phyloP scores from a whole-genome alignment of 2,797 vertebrate genomes.

The Siniperca undulata region DNA sequence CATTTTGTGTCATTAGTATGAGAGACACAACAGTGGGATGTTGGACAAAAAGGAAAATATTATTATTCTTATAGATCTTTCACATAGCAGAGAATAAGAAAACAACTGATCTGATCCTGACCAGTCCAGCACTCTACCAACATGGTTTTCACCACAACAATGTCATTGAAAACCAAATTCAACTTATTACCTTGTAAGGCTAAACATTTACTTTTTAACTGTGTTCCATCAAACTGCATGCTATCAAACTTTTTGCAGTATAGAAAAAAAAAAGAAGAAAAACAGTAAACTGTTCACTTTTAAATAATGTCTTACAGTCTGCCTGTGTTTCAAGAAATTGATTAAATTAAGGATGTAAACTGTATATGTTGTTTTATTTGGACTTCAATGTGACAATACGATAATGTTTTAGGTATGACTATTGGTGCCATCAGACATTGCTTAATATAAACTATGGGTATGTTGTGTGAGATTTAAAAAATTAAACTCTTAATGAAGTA shows the following conservation, averaged over 20 bases:
- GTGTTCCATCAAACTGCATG: not conserved
- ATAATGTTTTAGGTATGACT: not conserved
- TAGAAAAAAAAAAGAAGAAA: too few species aligned
- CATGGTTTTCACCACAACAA: too few species aligned
- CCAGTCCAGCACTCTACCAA: not conserved
- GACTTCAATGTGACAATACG: too few species aligned
- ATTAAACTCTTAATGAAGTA: too few species aligned
- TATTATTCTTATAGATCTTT: not conserved
- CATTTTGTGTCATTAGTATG: conserved; percentile 23
- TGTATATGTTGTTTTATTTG: not conserved
- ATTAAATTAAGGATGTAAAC: too few species aligned
- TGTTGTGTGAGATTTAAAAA: too few species aligned
- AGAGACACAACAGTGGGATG: not conserved
- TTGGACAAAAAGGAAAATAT: conserved; percentile 4
- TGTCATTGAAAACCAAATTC: not conserved
- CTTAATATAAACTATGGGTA: not conserved
- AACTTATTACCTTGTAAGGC: not conserved
- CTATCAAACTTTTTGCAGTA: not conserved
- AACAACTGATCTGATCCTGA: not conserved
- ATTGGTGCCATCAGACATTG: not conserved
- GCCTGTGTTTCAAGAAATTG: not conserved
- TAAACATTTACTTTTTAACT: not conserved
- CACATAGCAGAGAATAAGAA: not conserved
- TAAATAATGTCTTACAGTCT: not conserved
- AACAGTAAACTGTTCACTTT: not conserved